Percentiles rank a stretch among this genome's conserved stretches.
These are phyloP conservation scores for Drosophila baimaii DNA, from an alignment of 1,140 invertebrate species.

Conservation along the genomic window DNA sequence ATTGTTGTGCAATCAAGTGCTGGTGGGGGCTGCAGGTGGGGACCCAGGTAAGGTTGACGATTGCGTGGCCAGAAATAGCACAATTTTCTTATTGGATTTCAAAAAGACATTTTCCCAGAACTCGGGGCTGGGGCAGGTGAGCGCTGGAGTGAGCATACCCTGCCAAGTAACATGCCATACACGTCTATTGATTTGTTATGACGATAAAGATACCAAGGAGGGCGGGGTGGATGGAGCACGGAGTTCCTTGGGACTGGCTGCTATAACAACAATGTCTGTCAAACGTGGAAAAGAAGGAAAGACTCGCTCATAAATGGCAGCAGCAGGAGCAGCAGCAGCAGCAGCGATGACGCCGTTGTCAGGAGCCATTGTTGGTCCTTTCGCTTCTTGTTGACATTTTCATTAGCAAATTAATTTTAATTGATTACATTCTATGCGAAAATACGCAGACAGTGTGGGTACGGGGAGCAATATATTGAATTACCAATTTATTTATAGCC, in stretches of 20 bases:
- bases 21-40: not conserved
- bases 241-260: slow-evolving; percentile 18
- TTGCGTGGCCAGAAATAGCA: slow-evolving; percentile 62
- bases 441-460: slow-evolving; percentile 53
- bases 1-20: slow-evolving; percentile 68
- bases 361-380: slow-evolving; percentile 50
- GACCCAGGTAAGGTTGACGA: slow-evolving; percentile 53
- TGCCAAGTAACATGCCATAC: slow-evolving; percentile 42
- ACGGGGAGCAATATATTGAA: slow-evolving; percentile 62
- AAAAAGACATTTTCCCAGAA: slow-evolving; percentile 55
- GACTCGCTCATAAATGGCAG: slow-evolving; percentile 56
- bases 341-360: slow-evolving; percentile 1
- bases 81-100: slow-evolving; percentile 68
- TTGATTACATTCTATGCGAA: slow-evolving; percentile 75
- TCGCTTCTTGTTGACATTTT: slow-evolving; percentile 69
- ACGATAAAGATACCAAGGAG: slow-evolving; percentile 36
- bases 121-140: not conserved
- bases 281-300: slow-evolving; percentile 11
- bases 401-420: slow-evolving; percentile 78
- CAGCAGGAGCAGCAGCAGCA: slow-evolving; percentile 13
- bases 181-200: slow-evolving; percentile 74
- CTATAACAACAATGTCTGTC: slow-evolving; percentile 73
- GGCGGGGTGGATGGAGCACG: not conserved
- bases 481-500: slow-evolving; percentile 70
- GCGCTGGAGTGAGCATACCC: slow-evolving; percentile 20